Evolutionary conservation across 2,797 vertebrate genomes (phyloP), one percentile per base, ranked within the genome.

Genomic region (Tolypeutes matacus): DNA sequence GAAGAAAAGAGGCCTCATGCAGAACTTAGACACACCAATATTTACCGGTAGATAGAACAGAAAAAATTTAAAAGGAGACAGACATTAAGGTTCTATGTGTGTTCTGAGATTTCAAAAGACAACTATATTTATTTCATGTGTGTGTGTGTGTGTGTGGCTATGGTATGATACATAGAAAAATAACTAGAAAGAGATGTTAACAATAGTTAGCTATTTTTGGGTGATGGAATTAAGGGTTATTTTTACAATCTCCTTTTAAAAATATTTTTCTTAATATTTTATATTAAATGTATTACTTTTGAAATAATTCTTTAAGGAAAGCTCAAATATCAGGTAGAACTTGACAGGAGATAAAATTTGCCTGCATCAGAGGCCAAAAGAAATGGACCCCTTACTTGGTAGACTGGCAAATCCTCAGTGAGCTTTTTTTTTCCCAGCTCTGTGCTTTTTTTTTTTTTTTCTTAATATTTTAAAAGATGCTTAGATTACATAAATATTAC

Each of bases 231-330:
- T 42, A 70, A 46, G 46, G 46, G 46, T 46, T 46, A 46, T 46
- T 46, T 46, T 46, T 46, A 46, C 46, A 46, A 46, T 46, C 46
- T 46, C 25, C 23, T 46, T 46, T 92, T 23, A 90, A 95, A 53
- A 36, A 53, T 39, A 36, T 12, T 75, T 73, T 80, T 42, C 58
- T 70, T 53, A 83, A 65, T 75, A 29, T 80, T 72, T 60, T 67
- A 18, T 39, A 62, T n/a, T 84, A 92, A 80, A 60, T 4, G 64
- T 29, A 90, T 80, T 56, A 23, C 39, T 92, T 89, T 93, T 65
- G 13, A 60, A n/a, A 82, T 51, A 85, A 42, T 60, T 56, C 87
- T 89, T 85, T 36, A 67, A 53, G 51, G 72, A 92, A 89, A 64
- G 14, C 5, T 69, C 39, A 92, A 73, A 34, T 80, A 65, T 69